Conservation (phyloP, 2,113 vertebrate genomes). For the Osmerus mordax region DNA sequence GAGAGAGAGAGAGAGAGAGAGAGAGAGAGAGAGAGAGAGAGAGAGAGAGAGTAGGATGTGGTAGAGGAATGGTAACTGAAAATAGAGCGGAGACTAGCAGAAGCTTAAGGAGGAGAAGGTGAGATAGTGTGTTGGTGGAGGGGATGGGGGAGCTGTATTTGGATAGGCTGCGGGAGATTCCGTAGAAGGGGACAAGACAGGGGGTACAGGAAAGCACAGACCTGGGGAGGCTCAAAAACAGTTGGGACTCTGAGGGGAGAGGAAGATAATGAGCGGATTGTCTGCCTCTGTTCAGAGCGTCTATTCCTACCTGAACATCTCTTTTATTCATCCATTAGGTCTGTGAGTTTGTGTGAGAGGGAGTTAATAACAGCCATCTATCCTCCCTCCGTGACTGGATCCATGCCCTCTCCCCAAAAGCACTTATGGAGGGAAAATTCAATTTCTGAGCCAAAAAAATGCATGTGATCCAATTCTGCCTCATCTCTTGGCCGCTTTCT, state of each 20-base stretch:
- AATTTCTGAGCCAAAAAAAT: slow-evolving; percentile 38
- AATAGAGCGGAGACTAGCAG: not conserved
- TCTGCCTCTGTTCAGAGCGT: not conserved
- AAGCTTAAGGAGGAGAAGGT: not conserved
- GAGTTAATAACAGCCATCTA: slow-evolving; percentile 34
- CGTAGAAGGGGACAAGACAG: too few species aligned
- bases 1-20: not conserved
- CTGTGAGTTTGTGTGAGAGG: not conserved
- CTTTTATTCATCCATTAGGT: slow-evolving; percentile 14
- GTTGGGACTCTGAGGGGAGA: too few species aligned
- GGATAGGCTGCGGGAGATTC: too few species aligned
- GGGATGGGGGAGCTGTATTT: not conserved
- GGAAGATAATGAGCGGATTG: not conserved
- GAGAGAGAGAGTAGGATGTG: not conserved
- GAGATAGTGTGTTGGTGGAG: not conserved
- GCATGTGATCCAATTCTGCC: slow-evolving; percentile 32
- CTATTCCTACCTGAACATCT: not conserved
- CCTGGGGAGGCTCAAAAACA: too few species aligned
- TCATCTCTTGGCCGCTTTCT: slow-evolving; percentile 13
- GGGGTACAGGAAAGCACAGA: too few species aligned
- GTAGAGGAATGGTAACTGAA: too few species aligned
- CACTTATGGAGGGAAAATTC: slow-evolving; percentile 34
- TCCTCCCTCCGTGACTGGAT: slow-evolving; percentile 13
- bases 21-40: not conserved
- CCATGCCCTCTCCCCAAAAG: slow-evolving; percentile 26